These are phyloP conservation scores for Neolamprologus modestus DNA, from an alignment of 2,113 vertebrate species.

Conservation along the genomic window DNA sequence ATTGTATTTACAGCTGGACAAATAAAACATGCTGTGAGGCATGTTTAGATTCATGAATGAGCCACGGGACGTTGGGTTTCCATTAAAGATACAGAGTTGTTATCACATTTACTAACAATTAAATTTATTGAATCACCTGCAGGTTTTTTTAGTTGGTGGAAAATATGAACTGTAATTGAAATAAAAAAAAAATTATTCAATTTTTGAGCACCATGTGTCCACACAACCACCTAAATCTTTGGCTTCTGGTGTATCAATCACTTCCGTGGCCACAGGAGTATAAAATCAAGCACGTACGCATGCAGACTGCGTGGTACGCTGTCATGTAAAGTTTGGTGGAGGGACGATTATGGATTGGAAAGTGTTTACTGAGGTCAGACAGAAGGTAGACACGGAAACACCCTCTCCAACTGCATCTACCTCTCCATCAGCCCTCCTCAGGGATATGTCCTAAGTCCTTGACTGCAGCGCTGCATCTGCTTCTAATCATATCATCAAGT, in stretches of 20 bases:
- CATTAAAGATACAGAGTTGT: neutral
- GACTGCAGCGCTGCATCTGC: neutral
- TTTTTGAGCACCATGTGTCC: neutral
- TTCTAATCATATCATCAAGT: neutral
- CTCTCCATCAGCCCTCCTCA: neutral
- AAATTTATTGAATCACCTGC: neutral
- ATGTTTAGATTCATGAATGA: neutral
- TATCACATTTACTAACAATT: neutral
- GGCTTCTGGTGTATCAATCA: neutral
- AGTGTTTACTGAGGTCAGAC: neutral
- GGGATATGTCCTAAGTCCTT: neutral
- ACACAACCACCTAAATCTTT: neutral
- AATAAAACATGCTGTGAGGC: neutral
- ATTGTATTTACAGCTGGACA: neutral
- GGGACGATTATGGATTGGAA: neutral
- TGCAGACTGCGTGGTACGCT: neutral
- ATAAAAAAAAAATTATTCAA: neutral
- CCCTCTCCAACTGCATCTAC: neutral
- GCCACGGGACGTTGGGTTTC: neutral
- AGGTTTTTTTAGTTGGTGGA: neutral
- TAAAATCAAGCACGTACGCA: neutral
- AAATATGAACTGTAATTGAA: neutral
- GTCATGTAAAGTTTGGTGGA: rapidly evolving
- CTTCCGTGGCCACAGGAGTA: neutral
- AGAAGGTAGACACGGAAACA: neutral